Evolutionary conservation across 2,888 invertebrate genomes (phyloP).

Genomic region (Villa cingulata): DNA sequence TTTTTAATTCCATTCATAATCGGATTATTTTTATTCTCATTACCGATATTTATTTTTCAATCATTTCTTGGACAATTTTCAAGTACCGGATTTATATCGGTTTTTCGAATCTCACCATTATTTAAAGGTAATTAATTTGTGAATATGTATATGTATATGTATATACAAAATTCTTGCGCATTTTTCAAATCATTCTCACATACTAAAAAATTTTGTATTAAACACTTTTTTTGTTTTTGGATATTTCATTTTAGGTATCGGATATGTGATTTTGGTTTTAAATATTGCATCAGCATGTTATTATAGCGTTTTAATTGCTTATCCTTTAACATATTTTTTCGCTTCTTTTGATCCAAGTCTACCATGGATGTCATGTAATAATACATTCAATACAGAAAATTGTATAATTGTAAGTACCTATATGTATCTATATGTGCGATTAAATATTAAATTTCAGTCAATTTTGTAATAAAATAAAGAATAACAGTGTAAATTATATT

Average conservation of each 20-base stretch:
- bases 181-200: neutral
- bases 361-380: slow-evolving; percentile 68
- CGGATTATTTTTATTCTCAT: slow-evolving; percentile 62
- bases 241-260: slow-evolving; percentile 55
- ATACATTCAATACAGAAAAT: slow-evolving; percentile 65
- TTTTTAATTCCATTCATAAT: slow-evolving; percentile 30
- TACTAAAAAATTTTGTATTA: slow-evolving; percentile 1
- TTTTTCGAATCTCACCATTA: slow-evolving; percentile 66
- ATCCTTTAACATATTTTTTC: slow-evolving; percentile 67
- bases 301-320: slow-evolving; percentile 71
- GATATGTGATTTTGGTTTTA: slow-evolving; percentile 66
- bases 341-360: slow-evolving; percentile 51
- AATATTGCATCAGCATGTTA: slow-evolving; percentile 70
- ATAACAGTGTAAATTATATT: too few relatives aligned
- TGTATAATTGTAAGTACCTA: slow-evolving; percentile 37
- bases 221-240: too few relatives aligned
- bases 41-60: slow-evolving; percentile 78
- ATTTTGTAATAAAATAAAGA: too few relatives aligned
- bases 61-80: slow-evolving; percentile 78
- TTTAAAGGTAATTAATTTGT: slow-evolving; percentile 78
- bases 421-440: neutral
- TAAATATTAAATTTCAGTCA: too few relatives aligned
- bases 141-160: too few relatives aligned
- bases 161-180: too few relatives aligned
- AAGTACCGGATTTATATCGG: slow-evolving; percentile 64